Base-by-base conservation (phyloP, 2,888 invertebrate species). In the Tipula confusa region DNA sequence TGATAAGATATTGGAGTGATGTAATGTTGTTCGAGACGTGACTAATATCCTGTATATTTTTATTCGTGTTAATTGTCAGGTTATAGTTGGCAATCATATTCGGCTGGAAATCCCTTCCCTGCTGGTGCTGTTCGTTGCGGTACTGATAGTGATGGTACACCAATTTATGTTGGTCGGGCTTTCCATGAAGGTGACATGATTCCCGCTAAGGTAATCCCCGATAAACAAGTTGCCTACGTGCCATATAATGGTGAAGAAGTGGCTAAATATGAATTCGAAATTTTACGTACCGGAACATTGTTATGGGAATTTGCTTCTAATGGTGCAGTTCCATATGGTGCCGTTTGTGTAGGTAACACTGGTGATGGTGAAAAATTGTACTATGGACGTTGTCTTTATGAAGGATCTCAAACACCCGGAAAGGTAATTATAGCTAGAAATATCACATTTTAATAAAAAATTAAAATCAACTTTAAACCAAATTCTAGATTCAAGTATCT, bases 151-250 rank as follows among this genome's bases (percentile, higher is more conserved):
- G 95, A 95, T 86, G 95, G 95, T 0, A 91, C 91, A 0, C 90
- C 92, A 83, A 94, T 96, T 86, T 96, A 92, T 88, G 93, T 95
- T 0, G 96, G 95, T 0, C 91, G 95, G 83, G 92, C 93, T 0
- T 91, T 89, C 84, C 93, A 94, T 86, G 91, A 92, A 84, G 94
- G 92, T 24, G 93, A 93, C 86, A 89, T 91, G 89, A 85, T 93
- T 38, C 93, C 93, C 1, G 92, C 93, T 0, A 93, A 93, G 88
- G 89, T 93, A 0, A 91, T 93, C 18, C 92, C 93, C 0, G 91
- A 90, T 43, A 92, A 91, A 87, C 87, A 92, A 83, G 92, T 92
- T 11, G 94, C 93, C 38, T 95, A 94, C 87, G 90, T 95, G 82
- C 88, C 91, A 7, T 92, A 91, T 85, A 90, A 89, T 1, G 93